Conservation (phyloP, 2,113 vertebrate species). For the Engraulis encrasicolus region DNA sequence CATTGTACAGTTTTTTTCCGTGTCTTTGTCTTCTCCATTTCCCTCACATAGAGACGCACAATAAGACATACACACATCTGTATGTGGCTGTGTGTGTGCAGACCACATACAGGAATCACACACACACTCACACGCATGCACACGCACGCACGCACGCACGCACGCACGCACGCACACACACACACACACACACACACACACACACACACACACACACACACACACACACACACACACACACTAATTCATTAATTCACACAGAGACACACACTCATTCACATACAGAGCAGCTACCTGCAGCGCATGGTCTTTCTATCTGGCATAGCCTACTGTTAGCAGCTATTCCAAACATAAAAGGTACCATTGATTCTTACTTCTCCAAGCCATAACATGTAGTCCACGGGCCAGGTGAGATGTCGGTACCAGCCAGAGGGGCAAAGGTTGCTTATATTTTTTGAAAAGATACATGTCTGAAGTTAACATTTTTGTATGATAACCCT, state of each 20-base stretch:
- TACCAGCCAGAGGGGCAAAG: too few species aligned
- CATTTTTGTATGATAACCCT: too few species aligned
- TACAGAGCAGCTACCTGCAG: neutral
- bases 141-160: neutral
- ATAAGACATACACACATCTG: too few species aligned
- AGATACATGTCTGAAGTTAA: too few species aligned
- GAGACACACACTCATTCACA: neutral
- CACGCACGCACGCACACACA: neutral
- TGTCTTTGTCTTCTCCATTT: too few species aligned
- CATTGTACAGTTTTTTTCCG: too few species aligned
- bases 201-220: constrained; percentile 38
- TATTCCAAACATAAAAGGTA: constrained; percentile 67
- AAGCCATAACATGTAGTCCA: constrained; percentile 48
- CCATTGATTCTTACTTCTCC: constrained; percentile 63
- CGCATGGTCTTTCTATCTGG: constrained; percentile 61
- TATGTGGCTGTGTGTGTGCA: too few species aligned
- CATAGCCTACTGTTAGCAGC: constrained; percentile 69
- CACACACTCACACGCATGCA: neutral
- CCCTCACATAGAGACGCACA: too few species aligned
- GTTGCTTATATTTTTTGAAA: too few species aligned
- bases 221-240: constrained; percentile 13
- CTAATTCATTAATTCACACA: neutral
- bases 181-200: neutral
- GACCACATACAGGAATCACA: neutral
- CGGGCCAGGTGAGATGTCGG: too few species aligned